phyloP scores from a whole-genome alignment of 2,113 vertebrate species.

The Menidia beryllina region DNA sequence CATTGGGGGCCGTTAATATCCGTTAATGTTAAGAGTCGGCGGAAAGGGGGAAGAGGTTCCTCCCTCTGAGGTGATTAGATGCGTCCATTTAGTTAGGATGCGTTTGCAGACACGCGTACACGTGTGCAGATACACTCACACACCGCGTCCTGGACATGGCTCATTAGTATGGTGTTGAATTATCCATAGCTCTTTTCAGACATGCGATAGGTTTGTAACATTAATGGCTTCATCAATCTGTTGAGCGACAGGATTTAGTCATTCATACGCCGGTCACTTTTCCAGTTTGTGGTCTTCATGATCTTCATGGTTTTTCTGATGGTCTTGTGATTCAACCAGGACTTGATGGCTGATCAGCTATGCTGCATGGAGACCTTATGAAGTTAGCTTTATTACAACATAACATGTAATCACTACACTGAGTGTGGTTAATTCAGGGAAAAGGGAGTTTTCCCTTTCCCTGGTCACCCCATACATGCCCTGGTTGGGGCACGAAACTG shows the following conservation, averaged over 20 bases:
- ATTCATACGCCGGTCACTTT: background rate
- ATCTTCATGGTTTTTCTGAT: too few species aligned
- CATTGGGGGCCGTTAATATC: slow-evolving; percentile 78
- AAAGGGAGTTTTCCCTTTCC: too few species aligned
- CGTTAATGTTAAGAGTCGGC: slow-evolving; percentile 77
- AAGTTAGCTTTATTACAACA: too few species aligned
- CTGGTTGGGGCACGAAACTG: too few species aligned
- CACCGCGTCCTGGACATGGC: slow-evolving; percentile 5
- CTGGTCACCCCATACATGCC: too few species aligned
- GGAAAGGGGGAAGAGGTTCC: slow-evolving; percentile 70
- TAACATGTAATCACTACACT: too few species aligned
- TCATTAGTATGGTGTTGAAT: slow-evolving; percentile 21
- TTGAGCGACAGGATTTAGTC: background rate
- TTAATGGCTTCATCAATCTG: background rate
- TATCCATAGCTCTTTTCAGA: background rate
- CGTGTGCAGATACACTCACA: slow-evolving; percentile 2
- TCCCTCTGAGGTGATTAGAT: slow-evolving; percentile 78
- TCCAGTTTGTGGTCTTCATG: background rate
- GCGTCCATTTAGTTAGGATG: slow-evolving; percentile 74
- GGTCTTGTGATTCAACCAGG: too few species aligned
- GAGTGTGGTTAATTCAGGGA: too few species aligned
- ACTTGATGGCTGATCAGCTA: too few species aligned
- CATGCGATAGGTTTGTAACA: background rate
- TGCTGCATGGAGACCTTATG: too few species aligned
- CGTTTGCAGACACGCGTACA: slow-evolving; percentile 14